phyloP scores from a whole-genome alignment of 2,888 invertebrate species.

The Conops quadrifasciatus region DNA sequence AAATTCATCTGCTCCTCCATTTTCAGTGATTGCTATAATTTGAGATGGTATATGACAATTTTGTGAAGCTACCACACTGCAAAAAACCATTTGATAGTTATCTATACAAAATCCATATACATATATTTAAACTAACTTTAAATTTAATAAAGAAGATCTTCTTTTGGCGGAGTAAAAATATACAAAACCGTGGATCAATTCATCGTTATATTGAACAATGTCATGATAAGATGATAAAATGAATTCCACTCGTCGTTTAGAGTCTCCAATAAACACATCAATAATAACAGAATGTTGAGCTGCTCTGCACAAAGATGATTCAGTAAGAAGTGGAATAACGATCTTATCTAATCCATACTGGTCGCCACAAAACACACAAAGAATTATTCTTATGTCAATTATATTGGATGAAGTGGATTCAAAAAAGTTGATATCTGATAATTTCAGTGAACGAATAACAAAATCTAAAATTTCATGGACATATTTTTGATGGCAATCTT shows the following conservation, averaged over 20 bases:
- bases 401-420: slow-evolving; percentile 64
- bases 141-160: slow-evolving; percentile 91
- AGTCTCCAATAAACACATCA: slow-evolving; percentile 91
- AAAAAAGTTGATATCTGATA: slow-evolving; percentile 63
- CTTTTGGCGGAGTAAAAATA: slow-evolving; percentile 94
- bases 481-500: slow-evolving; percentile 65
- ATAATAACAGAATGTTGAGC: slow-evolving; percentile 84
- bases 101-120: background rate
- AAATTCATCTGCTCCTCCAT: slow-evolving; percentile 87
- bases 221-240: slow-evolving; percentile 95
- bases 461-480: slow-evolving; percentile 65
- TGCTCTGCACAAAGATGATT: slow-evolving; percentile 75
- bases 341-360: slow-evolving; percentile 91
- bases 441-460: slow-evolving; percentile 62
- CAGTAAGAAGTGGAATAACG: slow-evolving; percentile 84
- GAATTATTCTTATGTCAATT: slow-evolving; percentile 76
- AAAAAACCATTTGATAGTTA: slow-evolving; percentile 10
- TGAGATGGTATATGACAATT: slow-evolving; percentile 92
- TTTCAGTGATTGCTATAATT: slow-evolving; percentile 92
- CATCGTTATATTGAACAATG: slow-evolving; percentile 89
- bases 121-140: slow-evolving; percentile 73
- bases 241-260: slow-evolving; percentile 87
- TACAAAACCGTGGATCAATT: slow-evolving; percentile 93
- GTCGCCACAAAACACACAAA: slow-evolving; percentile 97
- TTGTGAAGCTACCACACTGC: slow-evolving; percentile 90